phyloP scores from a whole-genome alignment of 2,888 invertebrate species.

The Athalia rosae region DNA sequence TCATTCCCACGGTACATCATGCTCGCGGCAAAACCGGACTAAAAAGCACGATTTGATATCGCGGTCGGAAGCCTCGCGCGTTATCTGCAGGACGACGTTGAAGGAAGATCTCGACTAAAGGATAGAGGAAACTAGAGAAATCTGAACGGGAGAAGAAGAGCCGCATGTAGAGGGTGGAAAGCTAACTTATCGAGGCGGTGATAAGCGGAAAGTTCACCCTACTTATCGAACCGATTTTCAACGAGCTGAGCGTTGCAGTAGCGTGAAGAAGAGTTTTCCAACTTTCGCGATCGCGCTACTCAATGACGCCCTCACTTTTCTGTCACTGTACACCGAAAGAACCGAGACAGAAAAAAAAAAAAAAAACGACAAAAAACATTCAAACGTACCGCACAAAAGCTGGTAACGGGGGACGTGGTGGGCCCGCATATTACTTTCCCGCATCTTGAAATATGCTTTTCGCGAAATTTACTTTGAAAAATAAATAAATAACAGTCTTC shows the following conservation, averaged over 20 bases:
- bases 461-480: too few species aligned
- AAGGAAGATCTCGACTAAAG: background rate
- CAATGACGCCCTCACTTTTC: background rate
- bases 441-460: too few species aligned
- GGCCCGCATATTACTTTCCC: too few species aligned
- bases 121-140: conserved; percentile 4
- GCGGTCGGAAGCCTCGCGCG: conserved; percentile 31
- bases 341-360: too few species aligned
- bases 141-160: background rate
- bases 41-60: conserved; percentile 32
- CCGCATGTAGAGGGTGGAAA: background rate
- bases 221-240: conserved; percentile 7
- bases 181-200: conserved; percentile 31
- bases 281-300: background rate
- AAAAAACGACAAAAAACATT: too few species aligned
- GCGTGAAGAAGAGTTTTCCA: background rate
- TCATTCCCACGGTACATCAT: conserved; percentile 10
- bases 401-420: too few species aligned
- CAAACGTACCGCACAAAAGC: too few species aligned
- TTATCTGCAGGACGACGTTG: conserved; percentile 25
- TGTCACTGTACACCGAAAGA: background rate
- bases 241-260: background rate
- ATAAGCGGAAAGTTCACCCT: conserved; percentile 24
- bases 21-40: conserved; percentile 11
- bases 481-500: too few species aligned